Base-by-base conservation (phyloP, 1,140 invertebrate genomes). In the Rhopalosiphum maidis region DNA sequence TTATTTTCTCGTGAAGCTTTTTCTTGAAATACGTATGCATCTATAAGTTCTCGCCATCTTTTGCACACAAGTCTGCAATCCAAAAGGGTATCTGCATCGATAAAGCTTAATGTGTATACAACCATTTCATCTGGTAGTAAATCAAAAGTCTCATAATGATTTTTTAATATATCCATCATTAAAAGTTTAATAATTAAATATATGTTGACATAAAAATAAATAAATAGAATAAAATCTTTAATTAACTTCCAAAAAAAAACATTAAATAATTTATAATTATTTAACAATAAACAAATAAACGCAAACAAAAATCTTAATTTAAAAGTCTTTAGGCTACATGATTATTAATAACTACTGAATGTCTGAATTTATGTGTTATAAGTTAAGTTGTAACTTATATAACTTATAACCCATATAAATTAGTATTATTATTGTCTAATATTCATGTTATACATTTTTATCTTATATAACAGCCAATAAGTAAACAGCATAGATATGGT, bases 71-170 rank as follows among this genome's bases (percentile, higher is more conserved):
- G 77, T 51, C 87, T 77, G 4, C 93, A 93, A 48, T 48, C 48
- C 4, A 88, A 83, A 43, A 90, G 85, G 0, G 87, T 35, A 22
- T 77, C 54, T 41, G 37, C 41, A 37, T 93, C 85, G 0, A 77
- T 18, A n/a, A 89, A 88, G 11, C 93, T 88, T 55, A 93, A 51
- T 1, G 85, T 3, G 2, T 68, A 25, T 4, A 90, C 55, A 0
- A 93, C 41, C 93, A 93, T 93, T 89, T 93, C 93, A 41, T 90
- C 54, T 0, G 93, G 93, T 54, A 93, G 25, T 30, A 43, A 85
- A n/a, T n/a, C n/a, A 93, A 93, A 93, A 54, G 23, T 7, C 11
- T 86, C 30, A 54, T 54, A n/a, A 51, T 2, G 7, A 35, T 54
- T 51, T 51, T 51, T 35, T 51, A 86, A 86, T 25, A n/a, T 15